Base-by-base conservation (phyloP, 2,888 invertebrate species). In the Orchestes rusci region DNA sequence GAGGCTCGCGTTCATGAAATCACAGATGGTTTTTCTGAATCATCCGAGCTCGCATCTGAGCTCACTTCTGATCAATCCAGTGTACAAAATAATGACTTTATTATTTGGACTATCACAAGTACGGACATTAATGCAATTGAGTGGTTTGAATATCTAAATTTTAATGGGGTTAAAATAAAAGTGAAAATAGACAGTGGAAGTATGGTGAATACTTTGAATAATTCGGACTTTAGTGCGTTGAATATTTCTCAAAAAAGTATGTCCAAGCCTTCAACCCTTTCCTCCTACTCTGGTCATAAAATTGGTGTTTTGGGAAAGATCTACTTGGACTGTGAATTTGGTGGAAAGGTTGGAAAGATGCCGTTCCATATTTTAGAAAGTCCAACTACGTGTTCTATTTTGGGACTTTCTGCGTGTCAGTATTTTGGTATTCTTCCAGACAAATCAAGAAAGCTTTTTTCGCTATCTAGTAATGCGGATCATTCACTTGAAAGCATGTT, bases 111-210 rank as follows among this genome's bases (percentile, higher is more conserved):
- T 29, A 30, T 38, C 16, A 16, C 5, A 12, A 29, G 17, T 13
- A 2, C 29, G 19, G 29, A 16, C 7, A 15, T 38, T 28, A 5
- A 17, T 29, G 3, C 38, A 17, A 17, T 38, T 12, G 30, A 38
- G 10, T 38, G 38, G 38, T 38, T 28, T 27, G 38, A 38, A 38
- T 10, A 28, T 16, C 10, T 38, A 16, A 16, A n/a, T 13, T 16
- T 27, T 15, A 20, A 19, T 8, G 35, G 35, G 19, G 12, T 12
- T 12, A 35, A 13, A 13, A 35, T 20, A 12, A 35, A 12, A 18
- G 5, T 35, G 8, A 35, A 35, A 20, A 7, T 35, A 3, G 35
- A 35, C 7, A 35, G 20, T 35, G 35, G 35, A 20, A 35, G 35
- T 20, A 20, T 20, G 23, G 35, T 12, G 3, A 16, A 33, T 33